A percentile compares a stretch with the other conserved stretches of the same genome.
Evolutionary conservation across 2,113 vertebrate species (phyloP).

Genomic region (Microtus pennsylvanicus): DNA sequence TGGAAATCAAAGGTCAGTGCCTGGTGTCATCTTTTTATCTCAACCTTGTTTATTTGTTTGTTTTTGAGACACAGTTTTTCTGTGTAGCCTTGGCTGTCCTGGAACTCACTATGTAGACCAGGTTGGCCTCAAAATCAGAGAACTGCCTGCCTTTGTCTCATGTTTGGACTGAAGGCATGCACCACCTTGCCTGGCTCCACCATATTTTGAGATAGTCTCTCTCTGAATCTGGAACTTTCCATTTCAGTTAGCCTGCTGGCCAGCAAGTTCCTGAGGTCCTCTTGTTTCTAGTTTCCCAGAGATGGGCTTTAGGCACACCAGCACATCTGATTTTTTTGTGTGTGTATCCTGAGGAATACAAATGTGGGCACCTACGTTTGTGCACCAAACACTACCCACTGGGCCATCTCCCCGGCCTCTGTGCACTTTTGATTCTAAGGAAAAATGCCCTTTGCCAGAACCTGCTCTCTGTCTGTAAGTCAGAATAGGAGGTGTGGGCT

Average conservation of each 20-base stretch:
- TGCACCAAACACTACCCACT: not conserved
- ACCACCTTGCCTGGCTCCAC: not conserved
- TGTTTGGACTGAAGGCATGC: not conserved
- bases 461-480: rapidly evolving
- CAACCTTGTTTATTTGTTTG: not conserved
- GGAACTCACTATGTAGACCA: not conserved
- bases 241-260: not conserved
- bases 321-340: not conserved
- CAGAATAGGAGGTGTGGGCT: too few relatives aligned
- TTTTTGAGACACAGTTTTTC: not conserved
- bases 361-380: not conserved
- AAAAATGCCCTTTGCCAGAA: not conserved
- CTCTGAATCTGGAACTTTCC: not conserved
- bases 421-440: not conserved
- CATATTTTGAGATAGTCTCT: not conserved
- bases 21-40: not conserved
- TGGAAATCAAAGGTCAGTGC: not conserved
- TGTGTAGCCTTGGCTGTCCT: not conserved
- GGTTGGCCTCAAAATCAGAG: not conserved
- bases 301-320: not conserved
- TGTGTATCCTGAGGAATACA: not conserved
- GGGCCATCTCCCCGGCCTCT: not conserved
- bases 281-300: not conserved
- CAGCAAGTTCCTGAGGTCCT: not conserved
- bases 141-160: not conserved